phyloP scores from a whole-genome alignment of 2,888 invertebrate genomes.

The Chaetogeoica ovagalla region DNA sequence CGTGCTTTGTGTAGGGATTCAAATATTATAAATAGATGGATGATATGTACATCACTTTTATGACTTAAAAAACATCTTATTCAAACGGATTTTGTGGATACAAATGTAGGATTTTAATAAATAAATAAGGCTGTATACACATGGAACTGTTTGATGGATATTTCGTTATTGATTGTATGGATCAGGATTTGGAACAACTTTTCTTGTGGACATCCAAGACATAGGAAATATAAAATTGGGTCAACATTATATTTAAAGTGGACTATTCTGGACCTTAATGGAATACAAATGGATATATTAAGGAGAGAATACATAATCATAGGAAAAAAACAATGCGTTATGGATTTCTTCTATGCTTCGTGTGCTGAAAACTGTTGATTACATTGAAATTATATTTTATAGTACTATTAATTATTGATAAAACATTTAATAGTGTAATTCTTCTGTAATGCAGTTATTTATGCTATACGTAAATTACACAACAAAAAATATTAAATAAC shows the following conservation, averaged over 20 bases:
- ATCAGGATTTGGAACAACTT: constrained; percentile 30
- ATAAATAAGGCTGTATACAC: background rate
- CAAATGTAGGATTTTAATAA: constrained; percentile 19
- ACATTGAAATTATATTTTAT: background rate
- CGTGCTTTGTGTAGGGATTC: constrained; percentile 7
- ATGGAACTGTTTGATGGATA: constrained; percentile 25
- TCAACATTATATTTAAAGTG: constrained; percentile 29
- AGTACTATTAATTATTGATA: constrained; percentile 17
- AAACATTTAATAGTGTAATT: background rate
- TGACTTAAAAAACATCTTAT: constrained; percentile 2
- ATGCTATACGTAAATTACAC: too few relatives aligned
- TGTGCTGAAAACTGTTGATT: constrained; percentile 2
- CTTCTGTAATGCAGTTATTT: background rate
- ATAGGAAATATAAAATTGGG: constrained; percentile 35
- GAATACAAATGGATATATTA: constrained; percentile 36
- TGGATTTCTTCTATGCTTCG: background rate
- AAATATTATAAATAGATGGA: constrained; percentile 17
- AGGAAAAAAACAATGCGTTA: constrained; percentile 20
- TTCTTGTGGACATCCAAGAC: constrained; percentile 23
- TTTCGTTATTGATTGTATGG: constrained; percentile 35
- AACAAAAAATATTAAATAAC: too few relatives aligned
- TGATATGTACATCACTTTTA: constrained; percentile 17
- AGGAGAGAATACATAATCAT: constrained; percentile 12
- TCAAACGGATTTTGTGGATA: constrained; percentile 30
- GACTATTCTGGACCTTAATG: constrained; percentile 21